phyloP scores from a whole-genome alignment of 2,888 invertebrate species.

The Nomada ruficornis region DNA sequence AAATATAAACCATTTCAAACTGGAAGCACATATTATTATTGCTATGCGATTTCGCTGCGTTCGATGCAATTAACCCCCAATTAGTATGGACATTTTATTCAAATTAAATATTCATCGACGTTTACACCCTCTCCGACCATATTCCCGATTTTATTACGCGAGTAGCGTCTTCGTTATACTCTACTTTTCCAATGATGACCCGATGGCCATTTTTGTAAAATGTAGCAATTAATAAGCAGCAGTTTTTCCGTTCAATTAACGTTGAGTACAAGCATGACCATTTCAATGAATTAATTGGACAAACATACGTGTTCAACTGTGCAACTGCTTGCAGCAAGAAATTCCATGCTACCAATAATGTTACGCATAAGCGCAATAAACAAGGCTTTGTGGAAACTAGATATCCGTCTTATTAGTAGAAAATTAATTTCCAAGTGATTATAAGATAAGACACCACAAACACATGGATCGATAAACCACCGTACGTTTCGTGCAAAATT shows the following conservation, averaged over 20 bases:
- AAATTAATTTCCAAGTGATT: too few relatives aligned
- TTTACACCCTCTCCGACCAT: background rate
- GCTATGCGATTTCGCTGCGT: too few relatives aligned
- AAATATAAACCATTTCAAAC: background rate
- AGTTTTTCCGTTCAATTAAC: background rate
- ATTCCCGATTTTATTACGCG: background rate
- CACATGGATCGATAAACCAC: too few relatives aligned
- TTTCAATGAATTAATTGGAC: constrained; percentile 27
- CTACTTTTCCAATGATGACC: background rate
- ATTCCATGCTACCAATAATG: background rate
- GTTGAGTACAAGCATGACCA: background rate
- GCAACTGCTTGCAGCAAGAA: background rate
- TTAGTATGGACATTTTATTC: background rate
- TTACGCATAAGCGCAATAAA: background rate
- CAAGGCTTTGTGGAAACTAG: background rate
- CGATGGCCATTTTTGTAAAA: background rate
- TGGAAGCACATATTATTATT: background rate
- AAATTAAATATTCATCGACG: background rate
- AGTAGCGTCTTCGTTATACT: background rate
- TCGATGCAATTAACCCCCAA: background rate
- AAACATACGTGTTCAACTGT: constrained; percentile 10
- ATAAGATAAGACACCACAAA: too few relatives aligned
- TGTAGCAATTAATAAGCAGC: background rate
- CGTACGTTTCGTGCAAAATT: background rate
- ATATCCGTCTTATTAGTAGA: too few relatives aligned